Percentiles rank a stretch among this genome's conserved stretches.
Conservation (phyloP, 2,888 invertebrate species). For the Tiliacea aurago region DNA sequence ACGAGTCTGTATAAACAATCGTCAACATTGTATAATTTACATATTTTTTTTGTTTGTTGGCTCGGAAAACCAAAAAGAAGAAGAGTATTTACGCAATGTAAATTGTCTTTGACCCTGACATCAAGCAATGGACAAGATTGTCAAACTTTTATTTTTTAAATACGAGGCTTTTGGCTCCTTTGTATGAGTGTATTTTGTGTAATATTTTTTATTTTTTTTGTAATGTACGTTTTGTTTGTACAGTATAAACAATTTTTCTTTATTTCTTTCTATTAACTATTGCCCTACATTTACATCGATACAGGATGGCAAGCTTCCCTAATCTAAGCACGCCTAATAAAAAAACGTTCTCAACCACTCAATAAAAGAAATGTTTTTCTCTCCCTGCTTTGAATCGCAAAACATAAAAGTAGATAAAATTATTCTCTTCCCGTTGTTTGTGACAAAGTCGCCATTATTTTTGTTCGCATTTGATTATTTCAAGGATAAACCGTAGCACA, state of each 20-base stretch:
- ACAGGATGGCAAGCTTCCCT: background rate
- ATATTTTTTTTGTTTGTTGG: no score
- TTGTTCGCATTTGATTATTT: conserved; percentile 33
- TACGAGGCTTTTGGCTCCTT: no score
- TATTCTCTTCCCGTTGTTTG: conserved; percentile 39
- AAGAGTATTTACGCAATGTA: no score
- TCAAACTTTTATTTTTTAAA: no score
- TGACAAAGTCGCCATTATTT: conserved; percentile 29
- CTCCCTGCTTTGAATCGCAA: conserved; percentile 29
- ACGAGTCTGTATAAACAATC: background rate
- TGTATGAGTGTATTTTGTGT: no score
- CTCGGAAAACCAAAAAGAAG: no score
- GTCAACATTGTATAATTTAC: background rate
- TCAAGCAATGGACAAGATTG: no score
- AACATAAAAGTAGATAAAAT: conserved; percentile 40
- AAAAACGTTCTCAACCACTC: conserved; percentile 14
- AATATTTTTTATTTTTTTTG: no score
- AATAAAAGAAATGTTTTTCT: conserved; percentile 33
- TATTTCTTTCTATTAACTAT: no score
- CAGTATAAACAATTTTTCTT: no score
- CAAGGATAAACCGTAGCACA: conserved; percentile 22
- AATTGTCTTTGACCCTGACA: no score
- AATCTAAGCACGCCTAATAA: background rate
- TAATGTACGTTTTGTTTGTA: no score
- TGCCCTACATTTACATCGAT: conserved; percentile 5